These are phyloP conservation scores for Columba livia DNA, from an alignment of 2,113 vertebrate genomes.

Conservation along the genomic window DNA sequence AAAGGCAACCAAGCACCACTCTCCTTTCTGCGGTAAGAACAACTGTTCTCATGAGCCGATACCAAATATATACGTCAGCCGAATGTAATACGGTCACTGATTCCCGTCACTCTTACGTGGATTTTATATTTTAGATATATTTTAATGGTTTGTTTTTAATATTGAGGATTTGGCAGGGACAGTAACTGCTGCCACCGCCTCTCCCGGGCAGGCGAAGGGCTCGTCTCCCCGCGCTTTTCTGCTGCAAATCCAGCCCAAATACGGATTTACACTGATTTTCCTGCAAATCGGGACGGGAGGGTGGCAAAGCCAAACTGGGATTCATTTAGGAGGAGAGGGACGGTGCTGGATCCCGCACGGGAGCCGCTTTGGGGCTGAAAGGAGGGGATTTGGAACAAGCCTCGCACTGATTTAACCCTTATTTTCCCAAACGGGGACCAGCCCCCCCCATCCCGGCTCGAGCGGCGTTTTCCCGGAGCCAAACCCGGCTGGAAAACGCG, in stretches of 20 bases:
- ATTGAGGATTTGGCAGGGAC: conserved; percentile 61
- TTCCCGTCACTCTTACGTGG: conserved; percentile 70
- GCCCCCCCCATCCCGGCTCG: not conserved
- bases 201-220: conserved; percentile 12
- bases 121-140: conserved; percentile 68
- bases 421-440: not conserved
- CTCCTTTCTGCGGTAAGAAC: not conserved
- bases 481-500: not conserved
- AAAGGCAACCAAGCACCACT: not conserved
- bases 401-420: not conserved
- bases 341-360: not conserved
- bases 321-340: not conserved
- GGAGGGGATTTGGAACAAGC: not conserved
- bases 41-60: not conserved
- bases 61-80: not conserved
- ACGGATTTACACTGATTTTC: accelerated
- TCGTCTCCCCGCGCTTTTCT: not conserved
- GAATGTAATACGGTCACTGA: conserved; percentile 55
- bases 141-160: conserved; percentile 51
- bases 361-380: not conserved
- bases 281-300: accelerated
- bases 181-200: conserved; percentile 14
- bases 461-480: not conserved
- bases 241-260: not conserved
- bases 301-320: not conserved